phyloP scores from a whole-genome alignment of 1,140 invertebrate genomes.

The Proctacanthus coquilletti region DNA sequence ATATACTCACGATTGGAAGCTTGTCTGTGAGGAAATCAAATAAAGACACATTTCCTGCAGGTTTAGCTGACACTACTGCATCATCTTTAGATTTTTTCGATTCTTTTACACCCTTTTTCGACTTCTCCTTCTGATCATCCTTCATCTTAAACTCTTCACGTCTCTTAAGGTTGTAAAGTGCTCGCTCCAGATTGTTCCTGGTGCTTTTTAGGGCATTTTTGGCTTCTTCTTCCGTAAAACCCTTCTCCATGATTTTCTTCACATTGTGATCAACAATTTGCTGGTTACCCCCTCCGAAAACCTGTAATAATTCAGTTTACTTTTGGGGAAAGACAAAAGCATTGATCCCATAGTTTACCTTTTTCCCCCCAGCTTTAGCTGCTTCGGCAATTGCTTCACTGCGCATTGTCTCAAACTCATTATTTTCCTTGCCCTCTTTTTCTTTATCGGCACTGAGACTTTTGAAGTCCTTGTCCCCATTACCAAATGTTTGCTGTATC shows the following conservation, averaged over 20 bases:
- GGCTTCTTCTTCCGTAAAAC: slow-evolving; percentile 61
- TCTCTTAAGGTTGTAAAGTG: slow-evolving; percentile 50
- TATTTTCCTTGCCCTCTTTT: slow-evolving; percentile 50
- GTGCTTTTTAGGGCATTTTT: slow-evolving; percentile 52
- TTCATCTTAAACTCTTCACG: slow-evolving; percentile 31
- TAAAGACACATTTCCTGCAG: slow-evolving; percentile 66
- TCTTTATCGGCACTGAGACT: slow-evolving; percentile 36
- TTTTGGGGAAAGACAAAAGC: slow-evolving; percentile 6
- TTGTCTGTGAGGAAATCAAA: slow-evolving; percentile 73
- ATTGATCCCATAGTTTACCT: slow-evolving; percentile 51
- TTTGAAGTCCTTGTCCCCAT: slow-evolving; percentile 50
- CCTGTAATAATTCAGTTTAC: slow-evolving; percentile 8
- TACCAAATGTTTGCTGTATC: slow-evolving; percentile 26
- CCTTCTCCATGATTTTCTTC: slow-evolving; percentile 64
- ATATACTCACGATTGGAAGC: slow-evolving; percentile 40
- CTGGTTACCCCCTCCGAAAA: slow-evolving; percentile 52
- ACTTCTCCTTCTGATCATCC: slow-evolving; percentile 28
- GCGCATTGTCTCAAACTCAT: slow-evolving; percentile 71
- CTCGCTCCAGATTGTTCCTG: slow-evolving; percentile 56
- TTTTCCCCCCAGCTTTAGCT: slow-evolving; percentile 57
- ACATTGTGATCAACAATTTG: slow-evolving; percentile 61
- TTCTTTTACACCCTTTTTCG: slow-evolving; percentile 23
- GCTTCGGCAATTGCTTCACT: slow-evolving; percentile 77
- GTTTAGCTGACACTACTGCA: slow-evolving; percentile 44
- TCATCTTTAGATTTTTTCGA: slow-evolving; percentile 33